These are phyloP conservation scores for Nyctalus aviator DNA, from an alignment of 2,797 vertebrate species.

Conservation along the genomic window DNA sequence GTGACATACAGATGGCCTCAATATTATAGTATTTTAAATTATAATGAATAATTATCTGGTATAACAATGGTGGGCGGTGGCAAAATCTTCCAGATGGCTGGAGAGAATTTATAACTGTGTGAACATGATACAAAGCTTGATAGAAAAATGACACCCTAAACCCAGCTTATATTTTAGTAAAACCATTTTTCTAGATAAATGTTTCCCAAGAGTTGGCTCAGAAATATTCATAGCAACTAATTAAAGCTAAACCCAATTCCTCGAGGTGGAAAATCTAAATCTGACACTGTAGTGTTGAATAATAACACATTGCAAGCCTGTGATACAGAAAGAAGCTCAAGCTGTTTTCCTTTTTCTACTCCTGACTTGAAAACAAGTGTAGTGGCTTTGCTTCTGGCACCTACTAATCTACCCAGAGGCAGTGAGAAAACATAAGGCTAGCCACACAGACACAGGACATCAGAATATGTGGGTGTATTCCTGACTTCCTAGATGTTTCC, in stretches of 20 bases:
- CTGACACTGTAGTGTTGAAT: conserved; percentile 70
- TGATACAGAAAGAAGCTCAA: conserved; percentile 60
- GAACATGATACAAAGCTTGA: conserved; percentile 39
- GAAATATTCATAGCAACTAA: conserved; percentile 73
- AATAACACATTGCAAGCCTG: conserved; percentile 74
- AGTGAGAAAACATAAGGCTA: background rate
- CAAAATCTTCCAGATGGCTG: conserved; percentile 41
- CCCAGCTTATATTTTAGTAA: conserved; percentile 55
- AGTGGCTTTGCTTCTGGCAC: background rate
- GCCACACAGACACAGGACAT: background rate
- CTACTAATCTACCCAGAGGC: background rate
- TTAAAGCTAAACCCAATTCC: conserved; percentile 78
- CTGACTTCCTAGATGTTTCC: background rate
- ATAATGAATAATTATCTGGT: conserved; percentile 28
- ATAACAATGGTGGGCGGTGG: background rate
- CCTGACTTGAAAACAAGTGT: conserved; percentile 61
- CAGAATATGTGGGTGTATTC: background rate
- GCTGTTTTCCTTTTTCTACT: conserved; percentile 57
- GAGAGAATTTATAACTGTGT: conserved; percentile 30
- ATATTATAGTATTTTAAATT: background rate
- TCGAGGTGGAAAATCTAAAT: conserved; percentile 79
- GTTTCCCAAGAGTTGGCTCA: conserved; percentile 66
- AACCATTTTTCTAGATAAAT: conserved; percentile 74
- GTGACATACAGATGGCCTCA: background rate
- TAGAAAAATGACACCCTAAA: conserved; percentile 46